Base-by-base conservation (phyloP, 2,888 invertebrate species). In the Thymelicus lineola region DNA sequence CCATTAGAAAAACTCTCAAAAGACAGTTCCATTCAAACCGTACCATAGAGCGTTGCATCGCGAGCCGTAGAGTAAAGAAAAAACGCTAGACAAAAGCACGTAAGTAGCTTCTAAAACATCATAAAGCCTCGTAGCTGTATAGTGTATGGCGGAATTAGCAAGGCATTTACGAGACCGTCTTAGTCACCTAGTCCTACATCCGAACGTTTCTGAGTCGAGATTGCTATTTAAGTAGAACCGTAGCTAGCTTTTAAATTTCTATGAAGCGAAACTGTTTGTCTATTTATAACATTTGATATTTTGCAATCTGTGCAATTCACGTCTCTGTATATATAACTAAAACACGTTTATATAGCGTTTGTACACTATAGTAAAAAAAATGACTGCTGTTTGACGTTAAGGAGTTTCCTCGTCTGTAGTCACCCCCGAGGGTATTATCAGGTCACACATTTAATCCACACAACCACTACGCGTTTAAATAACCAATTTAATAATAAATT, bases 31-130 rank as follows among this genome's bases (percentile, higher is more conserved):
- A 36, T 57, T 57, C 57, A 57, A n/a, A 2, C 35, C 7, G 35
- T 53, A 6, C 60, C 63, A 68, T 69, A 62, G 38, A 69, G 6
- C 62, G 57, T 38, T 38, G 10, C 69, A 62, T 68, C 55, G 61
- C 61, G 35, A 55, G 50, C 55, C 12, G 46, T 35, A 68, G 46
- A 62, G 38, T 20, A 55, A 50, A 4, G 15, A 61, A 60, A 61
- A 53, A 67, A 61, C 62, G 14, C 20, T 7, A 69, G 69, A 69
- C 69, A 69, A 69, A 69, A 69, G 68, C 36, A 5, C 69, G 69
- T 69, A 69, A 69, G 63, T 69, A 69, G 69, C 69, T 69, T 63
- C 69, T 63, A 69, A 69, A 69, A 65, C 65, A 57, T 69, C 63
- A 69, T 69, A 63, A 69, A 69, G 57, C 62, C 35, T 10, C 36